Evolutionary conservation across 2,113 vertebrate genomes (phyloP).

Genomic region (Scopus umbretta): DNA sequence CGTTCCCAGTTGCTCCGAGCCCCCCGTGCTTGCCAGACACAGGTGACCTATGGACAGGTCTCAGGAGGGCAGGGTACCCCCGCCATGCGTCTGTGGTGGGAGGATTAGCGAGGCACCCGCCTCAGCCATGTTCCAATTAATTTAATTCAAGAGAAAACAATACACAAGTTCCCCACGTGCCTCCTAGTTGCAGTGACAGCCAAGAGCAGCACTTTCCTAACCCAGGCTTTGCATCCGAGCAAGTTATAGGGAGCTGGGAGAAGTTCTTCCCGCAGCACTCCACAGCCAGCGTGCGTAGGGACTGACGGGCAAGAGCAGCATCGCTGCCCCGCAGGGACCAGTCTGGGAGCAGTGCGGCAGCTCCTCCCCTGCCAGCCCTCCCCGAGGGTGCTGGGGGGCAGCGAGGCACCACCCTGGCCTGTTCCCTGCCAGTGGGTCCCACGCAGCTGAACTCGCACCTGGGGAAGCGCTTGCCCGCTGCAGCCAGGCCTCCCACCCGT

Average conservation of each 20-base stretch:
- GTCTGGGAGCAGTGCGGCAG: not conserved
- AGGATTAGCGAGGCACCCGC: not conserved
- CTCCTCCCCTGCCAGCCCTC: not conserved
- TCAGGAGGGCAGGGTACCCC: not conserved
- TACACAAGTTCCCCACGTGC: too few relatives aligned
- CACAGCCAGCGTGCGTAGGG: not conserved
- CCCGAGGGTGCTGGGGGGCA: fast-evolving
- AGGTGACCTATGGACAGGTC: fast-evolving
- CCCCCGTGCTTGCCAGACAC: not conserved
- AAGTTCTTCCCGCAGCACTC: not conserved
- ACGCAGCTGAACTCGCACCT: not conserved
- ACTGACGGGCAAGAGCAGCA: fast-evolving
- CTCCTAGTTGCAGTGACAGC: not conserved
- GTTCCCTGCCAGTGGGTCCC: not conserved
- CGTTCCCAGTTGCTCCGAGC: not conserved
- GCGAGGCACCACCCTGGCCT: fast-evolving
- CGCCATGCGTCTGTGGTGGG: not conserved
- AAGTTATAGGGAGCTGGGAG: not conserved
- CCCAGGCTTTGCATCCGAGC: not conserved
- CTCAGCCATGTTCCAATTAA: not conserved
- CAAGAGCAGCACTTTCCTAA: not conserved
- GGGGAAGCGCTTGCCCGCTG: fast-evolving
- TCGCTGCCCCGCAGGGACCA: not conserved
- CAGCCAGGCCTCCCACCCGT: not conserved
- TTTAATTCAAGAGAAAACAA: not conserved